Percentiles rank a stretch among this genome's conserved stretches.
phyloP scores from a whole-genome alignment of 2,888 invertebrate genomes.

The Diploptera punctata region DNA sequence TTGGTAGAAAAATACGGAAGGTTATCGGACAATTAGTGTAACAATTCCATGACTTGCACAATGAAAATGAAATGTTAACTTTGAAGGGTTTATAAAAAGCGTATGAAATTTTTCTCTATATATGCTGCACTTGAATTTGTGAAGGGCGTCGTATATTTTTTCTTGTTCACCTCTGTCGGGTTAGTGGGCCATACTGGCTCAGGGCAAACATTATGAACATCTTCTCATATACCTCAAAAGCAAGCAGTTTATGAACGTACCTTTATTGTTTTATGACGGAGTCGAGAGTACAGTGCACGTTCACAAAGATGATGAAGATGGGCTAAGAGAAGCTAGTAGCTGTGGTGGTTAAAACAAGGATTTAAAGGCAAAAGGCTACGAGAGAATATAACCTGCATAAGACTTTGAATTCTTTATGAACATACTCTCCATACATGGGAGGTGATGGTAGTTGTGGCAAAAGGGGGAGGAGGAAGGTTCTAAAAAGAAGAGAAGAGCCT shows the following conservation, averaged over 20 bases:
- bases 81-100: no score
- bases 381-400: constrained; percentile 22
- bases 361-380: constrained; percentile 31
- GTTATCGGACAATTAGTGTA: no score
- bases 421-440: constrained; percentile 21
- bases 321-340: constrained; percentile 11
- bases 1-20: no score
- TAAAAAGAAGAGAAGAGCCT: constrained; percentile 11
- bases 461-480: background rate
- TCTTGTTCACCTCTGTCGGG: constrained; percentile 10
- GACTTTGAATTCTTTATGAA: constrained; percentile 30
- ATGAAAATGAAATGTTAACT: no score
- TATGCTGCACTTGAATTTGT: background rate
- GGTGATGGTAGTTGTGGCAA: background rate
- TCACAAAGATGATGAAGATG: constrained; percentile 29
- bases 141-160: constrained; percentile 6
- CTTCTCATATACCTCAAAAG: constrained; percentile 22
- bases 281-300: constrained; percentile 25
- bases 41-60: no score
- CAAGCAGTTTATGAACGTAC: constrained; percentile 22
- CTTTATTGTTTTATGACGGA: constrained; percentile 31
- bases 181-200: constrained; percentile 28
- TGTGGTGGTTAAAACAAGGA: constrained; percentile 28
- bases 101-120: background rate
- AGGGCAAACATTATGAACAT: constrained; percentile 29